These are phyloP conservation scores for Tachina fera DNA, from an alignment of 2,888 invertebrate species.

Conservation along the genomic window DNA sequence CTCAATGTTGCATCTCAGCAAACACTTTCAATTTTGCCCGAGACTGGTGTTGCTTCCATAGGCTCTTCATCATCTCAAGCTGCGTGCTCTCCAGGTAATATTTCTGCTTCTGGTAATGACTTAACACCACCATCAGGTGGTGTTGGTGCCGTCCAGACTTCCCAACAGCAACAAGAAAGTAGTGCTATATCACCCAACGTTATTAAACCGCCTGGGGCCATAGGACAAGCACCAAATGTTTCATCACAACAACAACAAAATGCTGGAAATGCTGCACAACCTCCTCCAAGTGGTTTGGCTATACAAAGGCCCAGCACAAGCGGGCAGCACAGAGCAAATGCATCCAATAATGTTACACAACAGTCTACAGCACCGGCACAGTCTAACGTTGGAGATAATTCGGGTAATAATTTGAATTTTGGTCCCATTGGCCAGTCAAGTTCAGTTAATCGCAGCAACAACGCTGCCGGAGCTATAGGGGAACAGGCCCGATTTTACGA, in stretches of 20 bases:
- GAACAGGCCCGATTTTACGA: constrained; percentile 78
- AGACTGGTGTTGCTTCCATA: constrained; percentile 71
- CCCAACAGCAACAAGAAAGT: constrained; percentile 48
- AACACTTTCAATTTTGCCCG: constrained; percentile 74
- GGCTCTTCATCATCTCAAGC: constrained; percentile 69
- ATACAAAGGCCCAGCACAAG: constrained; percentile 80
- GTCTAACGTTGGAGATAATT: constrained; percentile 56
- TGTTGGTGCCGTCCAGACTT: constrained; percentile 56
- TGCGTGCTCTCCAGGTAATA: constrained; percentile 76
- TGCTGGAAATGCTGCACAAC: constrained; percentile 58
- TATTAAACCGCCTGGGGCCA: constrained; percentile 77
- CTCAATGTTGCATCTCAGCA: constrained; percentile 72
- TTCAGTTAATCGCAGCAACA: constrained; percentile 70
- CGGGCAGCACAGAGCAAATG: constrained; percentile 74
- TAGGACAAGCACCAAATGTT: constrained; percentile 68
- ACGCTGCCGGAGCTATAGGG: constrained; percentile 73
- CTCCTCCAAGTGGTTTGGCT: constrained; percentile 77
- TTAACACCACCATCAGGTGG: constrained; percentile 49
- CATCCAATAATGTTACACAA: constrained; percentile 43
- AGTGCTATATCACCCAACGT: constrained; percentile 76
- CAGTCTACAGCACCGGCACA: constrained; percentile 47
- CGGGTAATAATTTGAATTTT: constrained; percentile 76
- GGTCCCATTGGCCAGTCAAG: constrained; percentile 79
- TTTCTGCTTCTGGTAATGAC: constrained; percentile 50
- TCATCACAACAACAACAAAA: constrained; percentile 45